These are phyloP conservation scores for Sicus ferrugineus DNA, from an alignment of 2,888 invertebrate genomes.

Conservation along the genomic window DNA sequence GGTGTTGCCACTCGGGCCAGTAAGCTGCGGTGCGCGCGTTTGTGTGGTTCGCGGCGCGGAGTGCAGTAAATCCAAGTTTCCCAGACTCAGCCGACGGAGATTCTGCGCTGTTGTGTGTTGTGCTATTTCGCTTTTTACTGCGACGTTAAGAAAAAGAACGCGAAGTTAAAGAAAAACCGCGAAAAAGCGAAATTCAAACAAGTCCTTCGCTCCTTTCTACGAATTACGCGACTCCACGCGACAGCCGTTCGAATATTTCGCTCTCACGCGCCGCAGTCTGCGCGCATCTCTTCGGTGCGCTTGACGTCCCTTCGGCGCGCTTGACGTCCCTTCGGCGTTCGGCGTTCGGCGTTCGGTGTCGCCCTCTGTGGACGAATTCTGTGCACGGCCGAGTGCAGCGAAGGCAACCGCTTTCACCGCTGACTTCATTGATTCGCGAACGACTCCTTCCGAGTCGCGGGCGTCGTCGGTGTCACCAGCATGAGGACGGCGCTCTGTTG, in stretches of 20 bases:
- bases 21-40: background rate
- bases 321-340: too few relatives aligned
- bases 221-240: slow-evolving; percentile 2
- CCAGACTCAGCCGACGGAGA: background rate
- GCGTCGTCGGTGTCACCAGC: background rate
- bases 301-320: slow-evolving; percentile 48
- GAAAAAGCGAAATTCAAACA: slow-evolving; percentile 9
- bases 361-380: background rate
- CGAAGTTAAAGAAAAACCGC: background rate
- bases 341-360: too few relatives aligned
- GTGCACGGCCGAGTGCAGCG: background rate
- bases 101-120: slow-evolving; percentile 18
- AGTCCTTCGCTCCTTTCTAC: slow-evolving; percentile 9
- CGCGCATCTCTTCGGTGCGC: slow-evolving; percentile 58
- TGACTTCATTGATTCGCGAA: background rate
- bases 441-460: background rate
- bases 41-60: background rate
- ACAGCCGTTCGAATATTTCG: background rate
- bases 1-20: background rate
- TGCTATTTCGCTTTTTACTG: slow-evolving; percentile 26
- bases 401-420: background rate
- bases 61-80: slow-evolving; percentile 3
- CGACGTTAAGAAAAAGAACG: background rate
- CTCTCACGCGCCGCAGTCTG: slow-evolving; percentile 48
- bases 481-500: slow-evolving; percentile 10